Evolutionary conservation across 2,888 invertebrate species (phyloP), one percentile per base, ranked within the genome.

Genomic region (Pristionchus fissidentatus): DNA sequence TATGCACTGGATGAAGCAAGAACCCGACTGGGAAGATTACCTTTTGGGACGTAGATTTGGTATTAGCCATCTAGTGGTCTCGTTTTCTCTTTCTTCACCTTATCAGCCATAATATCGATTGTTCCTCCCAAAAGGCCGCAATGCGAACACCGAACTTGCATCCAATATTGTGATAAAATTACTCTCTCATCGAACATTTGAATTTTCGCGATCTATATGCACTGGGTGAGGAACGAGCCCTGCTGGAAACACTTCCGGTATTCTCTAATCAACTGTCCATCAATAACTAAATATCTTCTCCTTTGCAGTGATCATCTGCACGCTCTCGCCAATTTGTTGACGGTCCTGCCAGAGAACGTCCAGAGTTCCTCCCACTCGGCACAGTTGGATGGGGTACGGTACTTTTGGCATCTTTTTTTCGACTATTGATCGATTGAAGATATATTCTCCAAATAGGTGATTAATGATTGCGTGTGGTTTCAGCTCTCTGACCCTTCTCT

Each of bases 341-440:
- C 97, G 70, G 97, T 97, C 0, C 96, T 97, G 91, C 97, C 98
- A 0, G 97, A 97, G 93, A 98, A 98, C 94, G 94, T 99, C 90
- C 96, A 96, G 92, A 97, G 97, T 94, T 97, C 98, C 96, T 96
- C 90, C 93, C 97, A 98, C 92, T 84, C 57, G 80, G 43, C 60
- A 19, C 77, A 83, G 19, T 13, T 83, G 52, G 83, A 70, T 41
- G 83, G 55, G 41, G 83, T 83, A 43, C 29, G 80, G 1, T 3
- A 55, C 52, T 52, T 78, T 78, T 78, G 78, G 52, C 35, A 49
- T 78, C 52, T 78, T 49, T 10, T 32, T n/a, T 49, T 43, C 10
- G 66, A 35, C 22, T 13, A 19, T 1, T 66, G 38, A 32, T 35
- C 2, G 3, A 4, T 15, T 26, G 26, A 26, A 49, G 13, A 13